Conservation (phyloP, 2,888 invertebrate genomes). For the Oxycera nigricornis region DNA sequence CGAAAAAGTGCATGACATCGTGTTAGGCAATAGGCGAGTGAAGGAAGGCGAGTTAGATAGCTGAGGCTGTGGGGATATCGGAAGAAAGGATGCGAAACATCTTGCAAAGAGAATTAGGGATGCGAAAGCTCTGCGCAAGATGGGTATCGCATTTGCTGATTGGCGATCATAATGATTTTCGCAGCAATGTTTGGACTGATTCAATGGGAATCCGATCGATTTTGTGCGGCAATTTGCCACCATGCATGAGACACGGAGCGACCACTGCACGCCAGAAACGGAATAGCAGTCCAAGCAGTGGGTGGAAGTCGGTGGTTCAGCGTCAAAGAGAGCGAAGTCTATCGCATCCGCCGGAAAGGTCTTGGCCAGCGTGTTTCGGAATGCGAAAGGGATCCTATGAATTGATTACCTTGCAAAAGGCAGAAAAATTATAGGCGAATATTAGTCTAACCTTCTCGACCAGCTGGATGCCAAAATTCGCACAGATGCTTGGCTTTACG, state of each 20-base stretch:
- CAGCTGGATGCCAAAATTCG: too few species aligned
- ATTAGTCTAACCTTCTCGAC: too few species aligned
- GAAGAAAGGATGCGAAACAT: too few species aligned
- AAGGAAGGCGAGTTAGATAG: too few species aligned
- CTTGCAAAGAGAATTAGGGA: too few species aligned
- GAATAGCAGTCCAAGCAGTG: too few species aligned
- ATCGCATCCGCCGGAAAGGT: not conserved
- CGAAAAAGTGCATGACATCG: too few species aligned
- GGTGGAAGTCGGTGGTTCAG: not conserved
- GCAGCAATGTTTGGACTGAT: constrained; percentile 1
- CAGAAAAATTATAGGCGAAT: not conserved
- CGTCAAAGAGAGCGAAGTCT: not conserved
- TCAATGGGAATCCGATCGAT: not conserved
- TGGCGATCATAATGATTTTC: not conserved
- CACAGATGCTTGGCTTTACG: not conserved
- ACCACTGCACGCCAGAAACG: not conserved
- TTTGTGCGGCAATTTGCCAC: not conserved
- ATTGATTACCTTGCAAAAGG: too few species aligned
- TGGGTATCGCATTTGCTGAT: not conserved
- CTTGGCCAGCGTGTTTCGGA: not conserved
- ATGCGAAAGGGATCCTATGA: too few species aligned
- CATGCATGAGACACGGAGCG: not conserved
- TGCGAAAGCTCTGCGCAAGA: too few species aligned
- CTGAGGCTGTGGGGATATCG: too few species aligned
- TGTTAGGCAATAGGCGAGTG: too few species aligned